Evolutionary conservation across 2,113 vertebrate species (phyloP).

Genomic region (Ceratotherium simum): DNA sequence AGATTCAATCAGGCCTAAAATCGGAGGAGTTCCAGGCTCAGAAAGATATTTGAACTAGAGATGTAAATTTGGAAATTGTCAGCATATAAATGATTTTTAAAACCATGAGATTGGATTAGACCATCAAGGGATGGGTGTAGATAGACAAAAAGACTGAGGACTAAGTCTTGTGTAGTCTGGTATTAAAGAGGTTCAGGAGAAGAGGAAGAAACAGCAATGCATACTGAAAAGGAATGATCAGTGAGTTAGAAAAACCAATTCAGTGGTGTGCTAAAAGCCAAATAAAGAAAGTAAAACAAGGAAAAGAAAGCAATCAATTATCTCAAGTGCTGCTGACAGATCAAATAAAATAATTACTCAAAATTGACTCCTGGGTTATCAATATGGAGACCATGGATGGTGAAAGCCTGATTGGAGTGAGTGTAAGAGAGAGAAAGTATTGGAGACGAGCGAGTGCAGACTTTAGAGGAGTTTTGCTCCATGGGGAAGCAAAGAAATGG

Average conservation of each 20-base stretch:
- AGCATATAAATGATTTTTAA: slow-evolving; percentile 8
- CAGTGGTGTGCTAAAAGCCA: neutral
- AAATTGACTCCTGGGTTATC: neutral
- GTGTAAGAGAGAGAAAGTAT: neutral
- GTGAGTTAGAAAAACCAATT: neutral
- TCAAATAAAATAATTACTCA: neutral
- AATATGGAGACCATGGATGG: neutral
- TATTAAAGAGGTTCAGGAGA: neutral
- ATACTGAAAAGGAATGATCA: neutral
- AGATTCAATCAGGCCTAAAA: neutral
- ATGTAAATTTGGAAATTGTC: neutral
- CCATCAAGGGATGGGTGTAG: neutral
- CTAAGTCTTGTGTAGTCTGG: neutral
- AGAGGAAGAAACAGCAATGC: neutral
- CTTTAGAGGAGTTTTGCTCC: neutral
- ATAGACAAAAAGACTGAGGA: neutral
- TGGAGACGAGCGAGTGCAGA: neutral
- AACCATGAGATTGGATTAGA: neutral
- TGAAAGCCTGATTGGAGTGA: neutral
- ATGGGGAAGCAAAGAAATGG: neutral
- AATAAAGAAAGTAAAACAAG: neutral
- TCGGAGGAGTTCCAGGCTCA: neutral
- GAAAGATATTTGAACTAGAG: neutral
- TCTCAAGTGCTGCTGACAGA: neutral
- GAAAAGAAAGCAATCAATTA: neutral